phyloP scores from a whole-genome alignment of 2,113 vertebrate genomes.

The Alaudala cheleensis region DNA sequence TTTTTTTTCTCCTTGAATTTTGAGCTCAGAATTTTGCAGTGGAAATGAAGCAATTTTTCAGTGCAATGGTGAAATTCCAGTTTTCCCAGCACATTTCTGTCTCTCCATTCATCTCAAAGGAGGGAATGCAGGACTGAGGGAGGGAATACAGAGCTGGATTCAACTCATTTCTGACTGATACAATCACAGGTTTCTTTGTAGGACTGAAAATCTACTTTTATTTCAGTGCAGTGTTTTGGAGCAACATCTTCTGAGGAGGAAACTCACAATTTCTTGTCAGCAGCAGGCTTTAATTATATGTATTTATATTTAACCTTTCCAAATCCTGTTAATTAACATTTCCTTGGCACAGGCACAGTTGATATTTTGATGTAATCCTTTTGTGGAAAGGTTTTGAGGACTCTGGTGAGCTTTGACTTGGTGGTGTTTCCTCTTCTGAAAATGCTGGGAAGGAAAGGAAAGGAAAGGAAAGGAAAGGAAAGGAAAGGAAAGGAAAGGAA shows the following conservation, averaged over 20 bases:
- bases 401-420: constrained; percentile 42
- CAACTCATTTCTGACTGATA: constrained; percentile 3
- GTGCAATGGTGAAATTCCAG: not conserved
- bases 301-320: constrained; percentile 76
- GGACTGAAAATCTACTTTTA: constrained; percentile 56
- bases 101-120: not conserved
- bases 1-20: not conserved
- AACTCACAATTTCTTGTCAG: constrained; percentile 66
- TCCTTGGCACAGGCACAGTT: constrained; percentile 33
- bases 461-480: too few relatives aligned
- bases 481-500: too few relatives aligned
- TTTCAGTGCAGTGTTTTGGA: constrained; percentile 60
- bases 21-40: not conserved
- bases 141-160: not conserved
- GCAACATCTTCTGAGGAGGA: constrained; percentile 12
- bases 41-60: not conserved
- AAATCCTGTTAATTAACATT: constrained; percentile 64
- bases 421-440: not conserved
- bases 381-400: constrained; percentile 36
- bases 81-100: not conserved
- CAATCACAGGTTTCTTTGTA: constrained; percentile 30
- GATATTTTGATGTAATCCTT: constrained; percentile 55
- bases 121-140: not conserved
- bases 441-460: not conserved
- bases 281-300: constrained; percentile 67